Evolutionary conservation across 2,797 vertebrate species (phyloP).

Genomic region (Champsocephalus esox): DNA sequence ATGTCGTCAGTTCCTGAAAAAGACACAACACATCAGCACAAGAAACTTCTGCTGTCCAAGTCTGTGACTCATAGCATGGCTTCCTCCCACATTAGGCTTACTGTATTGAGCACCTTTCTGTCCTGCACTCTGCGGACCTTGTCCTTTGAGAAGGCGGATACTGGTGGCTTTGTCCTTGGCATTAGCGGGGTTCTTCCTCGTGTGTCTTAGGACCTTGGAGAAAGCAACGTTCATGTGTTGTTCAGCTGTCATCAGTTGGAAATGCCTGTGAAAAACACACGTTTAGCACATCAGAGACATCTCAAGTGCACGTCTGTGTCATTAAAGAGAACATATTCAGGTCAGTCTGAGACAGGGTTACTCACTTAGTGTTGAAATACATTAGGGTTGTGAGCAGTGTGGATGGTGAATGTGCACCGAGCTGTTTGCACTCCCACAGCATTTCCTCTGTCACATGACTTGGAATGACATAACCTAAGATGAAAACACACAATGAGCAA

Average conservation of each 20-base stretch:
- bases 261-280: slow-evolving; percentile 86
- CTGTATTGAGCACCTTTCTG: slow-evolving; percentile 90
- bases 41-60: not conserved
- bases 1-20: slow-evolving; percentile 94
- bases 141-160: slow-evolving; percentile 96
- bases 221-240: slow-evolving; percentile 99
- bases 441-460: slow-evolving; percentile 99
- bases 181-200: slow-evolving; percentile 97
- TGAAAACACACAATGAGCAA: slow-evolving; percentile 1
- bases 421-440: slow-evolving; percentile 99
- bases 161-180: slow-evolving; percentile 99
- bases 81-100: not conserved
- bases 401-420: slow-evolving; percentile 97
- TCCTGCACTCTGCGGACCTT: slow-evolving; percentile 90
- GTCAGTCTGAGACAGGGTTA: slow-evolving; percentile 33
- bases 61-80: not conserved
- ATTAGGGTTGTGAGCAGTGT: slow-evolving; percentile 98
- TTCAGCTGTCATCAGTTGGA: slow-evolving; percentile 94
- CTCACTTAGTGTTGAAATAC: slow-evolving; percentile 99
- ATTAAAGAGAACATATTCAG: not conserved
- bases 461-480: slow-evolving; percentile 95
- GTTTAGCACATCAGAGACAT: not conserved
- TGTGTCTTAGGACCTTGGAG: slow-evolving; percentile 97
- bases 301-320: not conserved
- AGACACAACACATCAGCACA: slow-evolving; percentile 26